Evolutionary conservation across 2,888 invertebrate genomes (phyloP).

Genomic region (Drosophila buzzatii): DNA sequence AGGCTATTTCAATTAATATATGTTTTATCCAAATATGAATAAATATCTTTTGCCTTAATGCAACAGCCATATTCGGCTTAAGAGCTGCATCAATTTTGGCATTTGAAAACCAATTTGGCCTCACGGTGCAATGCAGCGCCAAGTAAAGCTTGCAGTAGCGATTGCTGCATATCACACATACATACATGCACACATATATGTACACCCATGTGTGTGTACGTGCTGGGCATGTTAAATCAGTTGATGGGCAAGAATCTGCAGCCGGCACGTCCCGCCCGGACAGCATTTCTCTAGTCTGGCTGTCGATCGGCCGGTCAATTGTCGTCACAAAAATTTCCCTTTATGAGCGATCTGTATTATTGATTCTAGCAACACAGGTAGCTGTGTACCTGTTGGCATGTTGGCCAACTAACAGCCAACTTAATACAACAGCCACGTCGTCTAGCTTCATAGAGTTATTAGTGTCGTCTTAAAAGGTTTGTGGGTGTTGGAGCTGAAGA

Average conservation of each 20-base stretch:
- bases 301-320: slow-evolving; percentile 13
- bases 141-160: slow-evolving; percentile 23
- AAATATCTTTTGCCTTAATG: neutral
- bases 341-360: slow-evolving; percentile 66
- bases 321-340: slow-evolving; percentile 67
- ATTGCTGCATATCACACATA: slow-evolving; percentile 38
- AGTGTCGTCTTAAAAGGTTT: slow-evolving; percentile 59
- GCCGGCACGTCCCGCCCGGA: slow-evolving; percentile 53
- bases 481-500: slow-evolving; percentile 4
- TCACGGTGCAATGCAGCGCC: slow-evolving; percentile 8
- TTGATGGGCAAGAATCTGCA: slow-evolving; percentile 19
- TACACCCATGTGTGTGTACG: slow-evolving; percentile 40
- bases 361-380: slow-evolving; percentile 45
- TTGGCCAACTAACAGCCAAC: slow-evolving; percentile 63
- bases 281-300: slow-evolving; percentile 41
- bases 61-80: slow-evolving; percentile 1
- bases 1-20: neutral
- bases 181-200: slow-evolving; percentile 9
- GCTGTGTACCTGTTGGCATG: slow-evolving; percentile 57
- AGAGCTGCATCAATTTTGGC: slow-evolving; percentile 11
- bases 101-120: slow-evolving; percentile 13
- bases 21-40: slow-evolving; percentile 25
- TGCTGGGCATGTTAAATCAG: slow-evolving; percentile 58
- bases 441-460: slow-evolving; percentile 70
- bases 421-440: slow-evolving; percentile 67